Evolutionary conservation across 2,888 invertebrate species (phyloP), one percentile per base, ranked within the genome.

Genomic region (Adelphocoris suturalis): DNA sequence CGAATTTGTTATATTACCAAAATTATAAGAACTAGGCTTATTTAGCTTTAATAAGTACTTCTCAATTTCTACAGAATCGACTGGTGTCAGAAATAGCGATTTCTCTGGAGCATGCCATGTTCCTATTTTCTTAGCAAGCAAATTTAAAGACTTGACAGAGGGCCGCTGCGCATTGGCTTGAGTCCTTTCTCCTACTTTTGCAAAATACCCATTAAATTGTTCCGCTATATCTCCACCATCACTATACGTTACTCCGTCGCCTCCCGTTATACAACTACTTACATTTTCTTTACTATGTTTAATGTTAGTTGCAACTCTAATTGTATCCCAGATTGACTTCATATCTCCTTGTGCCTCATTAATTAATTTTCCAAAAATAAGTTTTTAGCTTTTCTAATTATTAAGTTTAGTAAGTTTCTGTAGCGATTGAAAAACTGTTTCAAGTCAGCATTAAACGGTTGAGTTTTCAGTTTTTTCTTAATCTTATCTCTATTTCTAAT

Each of bases 311-410:
- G 37, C 37, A 37, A 37, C 37, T 7, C 37, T 37, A 37, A 37
- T 37, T 37, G 37, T 37, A 2, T 37, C 37, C 37, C 37, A 37
- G 37, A 37, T 7, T 37, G 37, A 37, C 37, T 7, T 37, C 37
- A 37, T 37, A 47, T 37, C 37, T 81, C 81, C 48, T 81, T 47
- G 19, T 28, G 48, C 46, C 4, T 81, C 81, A 37, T 81, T 27
- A 47, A 47, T 81, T 81, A 28, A 14, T 28, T 47, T 81, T 46
- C 48, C 37, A 81, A 81, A 47, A 47, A 81, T 47, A 81, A 81
- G 28, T 47, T 27, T 81, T 81, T 81, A 47, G 19, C 81, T 81
- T 46, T 23, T 75, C 11, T 75, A n/a, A 27, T 14, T 75, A 75
- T 11, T n/a, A 28, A 27, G 23, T 28, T 27, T 16, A 75, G 28